A percentile compares a stretch with the other conserved stretches of the same genome.
These are phyloP conservation scores for Autographa gamma DNA, from an alignment of 2,888 invertebrate species.

Conservation along the genomic window DNA sequence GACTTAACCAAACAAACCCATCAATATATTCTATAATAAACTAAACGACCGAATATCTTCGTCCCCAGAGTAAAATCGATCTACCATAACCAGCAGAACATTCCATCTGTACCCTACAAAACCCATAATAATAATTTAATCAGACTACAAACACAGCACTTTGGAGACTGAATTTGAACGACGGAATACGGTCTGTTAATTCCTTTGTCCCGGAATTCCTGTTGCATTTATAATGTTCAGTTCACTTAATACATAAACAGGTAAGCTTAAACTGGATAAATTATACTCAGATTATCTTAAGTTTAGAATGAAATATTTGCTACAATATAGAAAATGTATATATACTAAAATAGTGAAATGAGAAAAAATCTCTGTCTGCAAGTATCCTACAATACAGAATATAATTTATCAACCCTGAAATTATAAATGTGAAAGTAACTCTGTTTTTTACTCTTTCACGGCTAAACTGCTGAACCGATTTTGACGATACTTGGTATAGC, in stretches of 20 bases:
- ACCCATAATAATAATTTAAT: constrained; percentile 4
- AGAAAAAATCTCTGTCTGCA: too few relatives aligned
- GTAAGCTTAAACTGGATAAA: neutral
- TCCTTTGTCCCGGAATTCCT: constrained; percentile 1
- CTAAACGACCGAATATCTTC: neutral
- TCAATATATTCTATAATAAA: neutral
- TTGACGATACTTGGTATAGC: too few relatives aligned
- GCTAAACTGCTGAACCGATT: too few relatives aligned
- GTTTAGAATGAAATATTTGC: neutral
- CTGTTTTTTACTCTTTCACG: too few relatives aligned
- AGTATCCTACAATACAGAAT: too few relatives aligned
- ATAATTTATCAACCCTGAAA: too few relatives aligned
- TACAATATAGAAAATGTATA: neutral
- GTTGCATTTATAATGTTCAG: constrained; percentile 4
- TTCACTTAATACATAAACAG: constrained; percentile 4
- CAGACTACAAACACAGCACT: constrained; percentile 1
- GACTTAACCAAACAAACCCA: too few relatives aligned
- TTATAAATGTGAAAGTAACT: too few relatives aligned
- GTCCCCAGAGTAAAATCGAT: neutral
- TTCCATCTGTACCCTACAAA: neutral
- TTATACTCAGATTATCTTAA: neutral
- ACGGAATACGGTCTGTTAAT: constrained; percentile 4
- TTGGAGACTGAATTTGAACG: neutral
- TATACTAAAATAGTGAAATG: too few relatives aligned
- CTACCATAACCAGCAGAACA: neutral